Evolutionary conservation across 2,888 invertebrate genomes (phyloP), one percentile per base, ranked within the genome.

Genomic region (Myopa tessellatipennis): DNA sequence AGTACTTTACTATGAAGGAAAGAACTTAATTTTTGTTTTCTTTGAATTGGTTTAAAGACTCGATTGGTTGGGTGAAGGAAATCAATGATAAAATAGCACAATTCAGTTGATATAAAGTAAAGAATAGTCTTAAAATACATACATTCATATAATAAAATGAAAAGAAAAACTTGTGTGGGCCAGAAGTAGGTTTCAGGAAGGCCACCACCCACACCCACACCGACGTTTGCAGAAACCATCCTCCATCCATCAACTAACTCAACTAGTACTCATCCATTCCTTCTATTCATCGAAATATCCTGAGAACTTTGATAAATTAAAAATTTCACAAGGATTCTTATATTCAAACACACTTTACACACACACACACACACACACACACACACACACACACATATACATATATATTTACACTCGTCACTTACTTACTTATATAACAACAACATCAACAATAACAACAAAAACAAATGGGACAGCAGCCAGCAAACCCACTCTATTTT

Each of bases 291-390:
- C 18, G 18, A 45, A 16, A 61, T 75, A 63, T 70, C 76, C 69
- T 76, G 69, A 75, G 60, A 70, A 68, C 61, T 76, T 50, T 60
- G 50, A 69, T 76, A 70, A 76, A 70, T 76, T 69, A 76, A 76
- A 76, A 75, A 70, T 65, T 65, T 61, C 70, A 76, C 76, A 70
- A 76, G 76, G 76, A 69, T 68, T 16, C n/a, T 67, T 36, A 70
- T 55, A 74, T 34, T 58, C 68, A 52, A 26, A 52, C 34, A 38
- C 38, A 74, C 16, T 14, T 65, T 40, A 73, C 67, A 73, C 40
- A 68, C 68, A 50, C 36, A 50, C 38, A 45, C 45, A 74, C n/a
- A n/a, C n/a, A n/a, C n/a, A n/a, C n/a, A n/a, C n/a, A n/a, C 70
- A 70, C 18, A 67, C 55, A 26, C 14, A 70, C 55, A 45, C 18